Evolutionary conservation across 2,888 invertebrate genomes (phyloP).

Genomic region (Lobophora halterata): DNA sequence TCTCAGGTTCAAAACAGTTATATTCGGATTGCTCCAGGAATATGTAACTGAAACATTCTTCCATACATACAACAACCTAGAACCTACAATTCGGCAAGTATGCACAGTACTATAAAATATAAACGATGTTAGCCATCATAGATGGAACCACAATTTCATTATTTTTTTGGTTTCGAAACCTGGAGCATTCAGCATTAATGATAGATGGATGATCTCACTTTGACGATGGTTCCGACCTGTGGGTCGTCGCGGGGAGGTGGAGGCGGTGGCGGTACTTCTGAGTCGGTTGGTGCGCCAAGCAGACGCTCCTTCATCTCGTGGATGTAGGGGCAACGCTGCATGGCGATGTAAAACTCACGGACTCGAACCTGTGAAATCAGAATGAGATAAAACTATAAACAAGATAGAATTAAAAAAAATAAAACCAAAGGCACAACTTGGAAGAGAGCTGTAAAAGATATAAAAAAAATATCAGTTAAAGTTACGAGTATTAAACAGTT

Average conservation of each 20-base stretch:
- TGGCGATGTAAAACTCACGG: slow-evolving; percentile 82
- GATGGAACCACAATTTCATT: too few species aligned
- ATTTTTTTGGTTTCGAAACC: slow-evolving; percentile 1
- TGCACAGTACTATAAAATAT: too few species aligned
- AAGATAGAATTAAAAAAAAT: too few species aligned
- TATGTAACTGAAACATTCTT: background rate
- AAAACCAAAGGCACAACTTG: too few species aligned
- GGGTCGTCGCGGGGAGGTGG: slow-evolving; percentile 71
- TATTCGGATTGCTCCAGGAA: slow-evolving; percentile 28
- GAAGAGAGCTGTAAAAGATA: too few species aligned
- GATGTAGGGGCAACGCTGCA: slow-evolving; percentile 94
- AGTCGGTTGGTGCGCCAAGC: slow-evolving; percentile 84
- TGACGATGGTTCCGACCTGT: slow-evolving; percentile 93
- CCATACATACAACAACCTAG: too few species aligned
- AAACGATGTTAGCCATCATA: too few species aligned
- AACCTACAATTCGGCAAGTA: too few species aligned
- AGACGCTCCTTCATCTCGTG: slow-evolving; percentile 96
- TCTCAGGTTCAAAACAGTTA: slow-evolving; percentile 22
- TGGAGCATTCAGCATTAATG: slow-evolving; percentile 27
- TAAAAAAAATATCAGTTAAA: too few species aligned
- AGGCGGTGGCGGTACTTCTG: slow-evolving; percentile 40
- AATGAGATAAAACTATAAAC: too few species aligned
- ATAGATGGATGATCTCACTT: slow-evolving; percentile 83
- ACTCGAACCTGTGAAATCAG: slow-evolving; percentile 64
- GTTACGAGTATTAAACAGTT: too few species aligned